Evolutionary conservation across 2,113 vertebrate genomes (phyloP).

Genomic region (Campylomormyrus numenius): DNA sequence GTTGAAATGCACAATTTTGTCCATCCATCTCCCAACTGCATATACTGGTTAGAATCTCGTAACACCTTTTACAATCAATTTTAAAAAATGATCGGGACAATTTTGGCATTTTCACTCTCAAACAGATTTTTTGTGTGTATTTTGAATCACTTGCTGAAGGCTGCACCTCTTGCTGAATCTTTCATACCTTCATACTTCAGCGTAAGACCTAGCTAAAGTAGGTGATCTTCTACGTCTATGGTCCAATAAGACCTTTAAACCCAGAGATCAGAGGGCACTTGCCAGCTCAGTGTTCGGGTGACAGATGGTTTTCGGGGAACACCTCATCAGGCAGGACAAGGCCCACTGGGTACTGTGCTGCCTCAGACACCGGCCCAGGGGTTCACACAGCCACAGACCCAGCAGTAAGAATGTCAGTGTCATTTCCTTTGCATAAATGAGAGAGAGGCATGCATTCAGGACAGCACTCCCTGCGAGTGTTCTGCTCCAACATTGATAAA

Average conservation of each 20-base stretch:
- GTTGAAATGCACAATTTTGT: background rate
- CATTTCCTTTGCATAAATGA: background rate
- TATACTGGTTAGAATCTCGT: background rate
- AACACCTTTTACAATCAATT: background rate
- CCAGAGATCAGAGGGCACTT: background rate
- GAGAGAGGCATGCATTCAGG: background rate
- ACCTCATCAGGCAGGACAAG: background rate
- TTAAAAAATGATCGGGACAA: background rate
- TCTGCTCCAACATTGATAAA: background rate
- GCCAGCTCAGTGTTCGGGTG: background rate
- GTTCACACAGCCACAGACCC: background rate
- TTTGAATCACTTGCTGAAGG: background rate
- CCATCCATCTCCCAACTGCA: background rate
- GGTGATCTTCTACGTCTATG: background rate
- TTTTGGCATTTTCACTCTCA: background rate
- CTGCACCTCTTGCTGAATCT: background rate
- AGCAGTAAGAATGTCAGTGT: background rate
- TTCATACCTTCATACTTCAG: background rate
- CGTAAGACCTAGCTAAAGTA: background rate
- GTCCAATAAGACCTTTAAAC: background rate
- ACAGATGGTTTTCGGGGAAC: background rate
- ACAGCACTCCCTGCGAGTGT: background rate
- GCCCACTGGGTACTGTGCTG: background rate
- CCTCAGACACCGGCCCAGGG: background rate
- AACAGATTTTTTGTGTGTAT: background rate